Percentiles rank a stretch among this genome's conserved stretches.
These are phyloP conservation scores for Caenorhabditis uteleia DNA, from an alignment of 2,888 invertebrate species.

Conservation along the genomic window DNA sequence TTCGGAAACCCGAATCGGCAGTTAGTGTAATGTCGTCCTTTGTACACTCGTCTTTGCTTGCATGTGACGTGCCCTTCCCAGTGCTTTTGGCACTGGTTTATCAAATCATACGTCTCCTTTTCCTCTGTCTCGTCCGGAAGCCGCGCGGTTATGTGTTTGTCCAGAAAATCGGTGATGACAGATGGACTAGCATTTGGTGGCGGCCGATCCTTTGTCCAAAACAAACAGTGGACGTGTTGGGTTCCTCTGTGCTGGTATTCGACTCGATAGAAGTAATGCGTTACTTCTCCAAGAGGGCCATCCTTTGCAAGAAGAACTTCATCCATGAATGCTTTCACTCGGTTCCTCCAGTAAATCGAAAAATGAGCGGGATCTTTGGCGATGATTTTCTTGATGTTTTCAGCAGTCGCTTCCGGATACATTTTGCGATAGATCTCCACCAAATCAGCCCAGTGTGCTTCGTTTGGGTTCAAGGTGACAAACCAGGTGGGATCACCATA, in stretches of 20 bases:
- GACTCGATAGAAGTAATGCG: constrained; percentile 9
- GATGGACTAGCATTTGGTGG: too few species aligned
- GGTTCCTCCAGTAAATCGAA: neutral
- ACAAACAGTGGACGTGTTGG: too few species aligned
- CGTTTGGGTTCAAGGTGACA: constrained; percentile 16
- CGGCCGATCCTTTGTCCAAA: too few species aligned
- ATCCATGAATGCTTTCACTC: neutral
- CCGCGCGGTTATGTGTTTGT: too few species aligned
- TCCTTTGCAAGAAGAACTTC: constrained; percentile 2
- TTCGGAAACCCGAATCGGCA: too few species aligned
- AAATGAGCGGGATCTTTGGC: neutral
- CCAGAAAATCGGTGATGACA: too few species aligned
- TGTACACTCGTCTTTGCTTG: too few species aligned
- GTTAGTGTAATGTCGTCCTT: too few species aligned
- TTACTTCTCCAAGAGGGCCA: constrained; percentile 17
- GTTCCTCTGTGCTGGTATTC: constrained; percentile 31
- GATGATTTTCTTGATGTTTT: neutral
- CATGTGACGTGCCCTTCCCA: too few species aligned
- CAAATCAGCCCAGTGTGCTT: constrained; percentile 12
- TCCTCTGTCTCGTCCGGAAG: too few species aligned
- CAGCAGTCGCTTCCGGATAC: neutral
- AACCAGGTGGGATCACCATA: constrained; percentile 16
- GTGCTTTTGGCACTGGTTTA: too few species aligned
- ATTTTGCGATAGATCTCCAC: constrained; percentile 1
- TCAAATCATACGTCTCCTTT: too few species aligned